Conservation (phyloP, 2,113 vertebrate species). For the Micronycteris hirsuta region DNA sequence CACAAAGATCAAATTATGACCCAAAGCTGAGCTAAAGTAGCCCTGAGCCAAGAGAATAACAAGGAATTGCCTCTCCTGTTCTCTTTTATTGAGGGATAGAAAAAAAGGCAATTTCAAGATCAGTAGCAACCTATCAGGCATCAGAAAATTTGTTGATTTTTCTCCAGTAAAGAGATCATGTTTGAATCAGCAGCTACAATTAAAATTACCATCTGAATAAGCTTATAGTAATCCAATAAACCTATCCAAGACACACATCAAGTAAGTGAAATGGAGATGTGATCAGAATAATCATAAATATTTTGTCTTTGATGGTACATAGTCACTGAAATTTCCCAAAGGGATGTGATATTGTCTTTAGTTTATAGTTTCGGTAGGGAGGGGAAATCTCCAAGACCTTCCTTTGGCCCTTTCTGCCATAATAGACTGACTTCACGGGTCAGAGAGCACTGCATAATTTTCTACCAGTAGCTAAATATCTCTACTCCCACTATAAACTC, state of each 20-base stretch:
- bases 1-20: not conserved
- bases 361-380: not conserved
- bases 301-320: not conserved
- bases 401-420: not conserved
- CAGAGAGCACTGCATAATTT: not conserved
- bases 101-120: not conserved
- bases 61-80: not conserved
- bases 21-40: not conserved
- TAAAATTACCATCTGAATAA: not conserved
- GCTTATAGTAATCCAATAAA: not conserved
- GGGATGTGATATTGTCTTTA: not conserved
- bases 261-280: not conserved
- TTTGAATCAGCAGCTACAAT: not conserved
- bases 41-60: not conserved
- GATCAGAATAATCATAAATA: not conserved
- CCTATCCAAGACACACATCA: not conserved
- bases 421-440: not conserved
- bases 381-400: not conserved
- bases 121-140: not conserved
- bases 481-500: not conserved
- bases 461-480: not conserved
- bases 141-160: not conserved
- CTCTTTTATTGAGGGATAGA: not conserved
- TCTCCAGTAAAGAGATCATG: not conserved
- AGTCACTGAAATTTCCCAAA: not conserved